These are phyloP conservation scores for Stenodera caucasica DNA, from an alignment of 2,888 invertebrate species.

Conservation along the genomic window DNA sequence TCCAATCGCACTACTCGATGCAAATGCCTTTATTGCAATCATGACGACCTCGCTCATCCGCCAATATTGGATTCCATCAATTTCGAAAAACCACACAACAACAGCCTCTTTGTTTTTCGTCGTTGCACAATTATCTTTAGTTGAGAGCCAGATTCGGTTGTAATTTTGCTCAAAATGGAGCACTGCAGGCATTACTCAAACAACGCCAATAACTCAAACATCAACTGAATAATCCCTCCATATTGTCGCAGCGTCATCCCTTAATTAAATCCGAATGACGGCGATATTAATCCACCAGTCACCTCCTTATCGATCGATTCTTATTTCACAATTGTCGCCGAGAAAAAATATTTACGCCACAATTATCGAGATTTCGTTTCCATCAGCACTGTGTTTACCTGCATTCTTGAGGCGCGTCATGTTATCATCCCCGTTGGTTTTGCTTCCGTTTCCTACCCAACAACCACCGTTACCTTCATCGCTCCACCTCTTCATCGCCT, in stretches of 20 bases:
- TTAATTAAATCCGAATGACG: constrained; percentile 2
- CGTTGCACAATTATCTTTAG: no score
- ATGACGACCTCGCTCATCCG: constrained; percentile 25
- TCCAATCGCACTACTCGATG: constrained; percentile 51
- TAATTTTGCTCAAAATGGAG: background rate
- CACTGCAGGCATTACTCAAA: constrained; percentile 3
- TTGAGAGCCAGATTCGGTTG: no score
- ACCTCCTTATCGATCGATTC: background rate
- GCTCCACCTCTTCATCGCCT: constrained; percentile 14
- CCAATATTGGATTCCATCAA: background rate
- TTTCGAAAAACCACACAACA: background rate
- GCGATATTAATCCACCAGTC: background rate
- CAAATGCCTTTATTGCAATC: constrained; percentile 45
- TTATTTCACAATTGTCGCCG: no score
- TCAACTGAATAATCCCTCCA: background rate
- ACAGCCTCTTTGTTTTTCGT: no score
- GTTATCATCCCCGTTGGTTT: constrained; percentile 14
- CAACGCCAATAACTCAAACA: constrained; percentile 4
- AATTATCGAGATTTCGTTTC: constrained; percentile 55
- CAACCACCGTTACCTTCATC: constrained; percentile 7
- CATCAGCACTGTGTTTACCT: constrained; percentile 51
- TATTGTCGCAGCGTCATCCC: background rate
- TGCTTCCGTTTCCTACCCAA: constrained; percentile 19
- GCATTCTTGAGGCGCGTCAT: constrained; percentile 40
- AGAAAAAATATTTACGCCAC: constrained; percentile 46